Evolutionary conservation across 2,797 vertebrate genomes (phyloP).

Genomic region (Tenualosa thibaudeaui): DNA sequence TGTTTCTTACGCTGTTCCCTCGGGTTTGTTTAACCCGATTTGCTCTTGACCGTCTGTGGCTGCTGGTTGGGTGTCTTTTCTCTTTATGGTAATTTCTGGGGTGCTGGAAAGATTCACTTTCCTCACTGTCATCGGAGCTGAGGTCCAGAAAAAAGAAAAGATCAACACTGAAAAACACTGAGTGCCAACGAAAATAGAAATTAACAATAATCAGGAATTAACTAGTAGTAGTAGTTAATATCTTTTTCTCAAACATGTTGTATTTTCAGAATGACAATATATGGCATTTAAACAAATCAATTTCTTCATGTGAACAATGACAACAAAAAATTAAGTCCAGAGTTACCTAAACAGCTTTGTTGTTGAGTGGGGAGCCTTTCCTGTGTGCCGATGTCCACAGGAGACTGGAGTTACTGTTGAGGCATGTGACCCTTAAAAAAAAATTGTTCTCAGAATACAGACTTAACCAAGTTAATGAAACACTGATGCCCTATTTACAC

Average conservation of each 20-base stretch:
- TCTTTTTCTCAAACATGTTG: neutral
- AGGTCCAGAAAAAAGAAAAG: neutral
- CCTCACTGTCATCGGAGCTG: conserved; percentile 6
- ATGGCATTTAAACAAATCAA: neutral
- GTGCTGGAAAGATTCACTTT: neutral
- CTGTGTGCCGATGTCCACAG: neutral
- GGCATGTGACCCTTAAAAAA: neutral
- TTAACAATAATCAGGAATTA: too few relatives aligned
- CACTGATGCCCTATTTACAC: too few relatives aligned
- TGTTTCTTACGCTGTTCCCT: neutral
- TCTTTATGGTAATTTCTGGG: neutral
- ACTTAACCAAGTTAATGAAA: neutral
- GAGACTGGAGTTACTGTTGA: neutral
- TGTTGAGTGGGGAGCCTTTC: neutral
- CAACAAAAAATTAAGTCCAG: neutral
- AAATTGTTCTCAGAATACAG: neutral
- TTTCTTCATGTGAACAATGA: neutral
- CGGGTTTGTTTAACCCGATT: neutral
- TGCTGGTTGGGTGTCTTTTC: neutral
- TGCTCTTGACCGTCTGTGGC: conserved; percentile 4
- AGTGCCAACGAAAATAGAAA: too few relatives aligned
- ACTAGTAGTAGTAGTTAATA: neutral
- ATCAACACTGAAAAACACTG: neutral
- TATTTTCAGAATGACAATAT: neutral
- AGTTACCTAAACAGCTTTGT: neutral